These are phyloP conservation scores for Meda fulgida DNA, from an alignment of 2,797 vertebrate species.

Conservation along the genomic window DNA sequence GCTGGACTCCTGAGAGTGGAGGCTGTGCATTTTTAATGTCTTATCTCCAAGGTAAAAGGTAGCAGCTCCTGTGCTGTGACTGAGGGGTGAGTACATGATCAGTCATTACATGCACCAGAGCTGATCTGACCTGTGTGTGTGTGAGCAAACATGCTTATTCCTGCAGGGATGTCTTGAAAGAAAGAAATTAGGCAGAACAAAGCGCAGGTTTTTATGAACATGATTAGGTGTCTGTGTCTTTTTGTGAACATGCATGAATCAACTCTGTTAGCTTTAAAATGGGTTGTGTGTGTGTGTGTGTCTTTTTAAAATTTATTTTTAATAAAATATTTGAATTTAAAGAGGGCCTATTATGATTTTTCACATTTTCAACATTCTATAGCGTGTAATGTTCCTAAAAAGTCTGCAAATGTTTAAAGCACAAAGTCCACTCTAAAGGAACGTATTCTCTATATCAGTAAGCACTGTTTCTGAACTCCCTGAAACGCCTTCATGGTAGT, in stretches of 20 bases:
- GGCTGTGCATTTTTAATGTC: slow-evolving; percentile 79
- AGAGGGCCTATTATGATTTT: neutral
- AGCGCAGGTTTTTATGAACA: neutral
- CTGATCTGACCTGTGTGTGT: slow-evolving; percentile 61
- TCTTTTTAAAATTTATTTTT: neutral
- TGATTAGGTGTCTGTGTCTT: neutral
- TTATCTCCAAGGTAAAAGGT: slow-evolving; percentile 75
- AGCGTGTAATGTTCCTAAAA: neutral
- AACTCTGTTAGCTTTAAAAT: neutral
- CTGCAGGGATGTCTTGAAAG: neutral
- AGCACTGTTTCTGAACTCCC: too few species aligned
- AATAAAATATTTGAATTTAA: neutral
- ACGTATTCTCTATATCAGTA: neutral
- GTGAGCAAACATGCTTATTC: neutral
- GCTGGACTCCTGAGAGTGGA: slow-evolving; percentile 71
- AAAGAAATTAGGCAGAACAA: slow-evolving; percentile 5
- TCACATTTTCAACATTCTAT: neutral
- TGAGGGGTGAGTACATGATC: slow-evolving; percentile 70
- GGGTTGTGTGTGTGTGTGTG: neutral
- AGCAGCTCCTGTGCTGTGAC: slow-evolving; percentile 71
- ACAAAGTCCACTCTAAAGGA: neutral
- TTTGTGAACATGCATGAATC: neutral
- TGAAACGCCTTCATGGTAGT: too few species aligned
- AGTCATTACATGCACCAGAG: slow-evolving; percentile 76
- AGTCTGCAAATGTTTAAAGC: neutral